A percentile compares a stretch with the other conserved stretches of the same genome.
phyloP scores from a whole-genome alignment of 2,113 vertebrate genomes.

The Onychostoma macrolepis region DNA sequence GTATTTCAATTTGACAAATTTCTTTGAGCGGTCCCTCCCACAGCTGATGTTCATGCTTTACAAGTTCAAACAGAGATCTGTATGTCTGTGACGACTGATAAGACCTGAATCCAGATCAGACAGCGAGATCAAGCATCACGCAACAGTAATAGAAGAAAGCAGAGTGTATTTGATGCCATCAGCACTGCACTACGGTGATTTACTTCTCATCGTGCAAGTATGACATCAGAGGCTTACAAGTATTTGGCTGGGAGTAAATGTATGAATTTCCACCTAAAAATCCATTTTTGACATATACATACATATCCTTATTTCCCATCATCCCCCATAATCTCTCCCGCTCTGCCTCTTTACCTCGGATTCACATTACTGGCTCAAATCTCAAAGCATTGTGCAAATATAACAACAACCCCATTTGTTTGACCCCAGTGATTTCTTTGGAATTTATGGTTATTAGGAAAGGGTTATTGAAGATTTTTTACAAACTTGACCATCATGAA shows the following conservation, averaged over 20 bases:
- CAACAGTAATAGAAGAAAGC: slow-evolving; percentile 52
- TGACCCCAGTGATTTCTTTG: neutral
- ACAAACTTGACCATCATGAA: neutral
- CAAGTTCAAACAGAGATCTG: slow-evolving; percentile 45
- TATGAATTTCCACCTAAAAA: neutral
- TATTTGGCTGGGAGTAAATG: neutral
- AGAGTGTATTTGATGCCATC: slow-evolving; percentile 41
- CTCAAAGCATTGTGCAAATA: neutral
- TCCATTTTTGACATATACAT: slow-evolving; percentile 1
- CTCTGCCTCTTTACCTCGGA: too few relatives aligned
- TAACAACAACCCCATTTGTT: neutral
- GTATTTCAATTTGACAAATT: slow-evolving; percentile 40
- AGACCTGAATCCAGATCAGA: slow-evolving; percentile 49
- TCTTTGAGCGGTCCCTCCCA: slow-evolving; percentile 31
- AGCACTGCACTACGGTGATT: slow-evolving; percentile 28
- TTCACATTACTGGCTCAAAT: neutral
- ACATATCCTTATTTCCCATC: slow-evolving; percentile 11
- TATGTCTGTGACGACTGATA: slow-evolving; percentile 46
- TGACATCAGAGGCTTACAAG: slow-evolving; percentile 47
- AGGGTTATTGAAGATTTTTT: neutral
- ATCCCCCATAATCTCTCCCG: neutral
- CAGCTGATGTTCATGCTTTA: slow-evolving; percentile 36
- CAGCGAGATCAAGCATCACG: slow-evolving; percentile 43
- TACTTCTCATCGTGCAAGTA: slow-evolving; percentile 45
- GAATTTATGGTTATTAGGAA: neutral